phyloP scores from a whole-genome alignment of 2,113 vertebrate genomes.

The Coracopsis vasa region DNA sequence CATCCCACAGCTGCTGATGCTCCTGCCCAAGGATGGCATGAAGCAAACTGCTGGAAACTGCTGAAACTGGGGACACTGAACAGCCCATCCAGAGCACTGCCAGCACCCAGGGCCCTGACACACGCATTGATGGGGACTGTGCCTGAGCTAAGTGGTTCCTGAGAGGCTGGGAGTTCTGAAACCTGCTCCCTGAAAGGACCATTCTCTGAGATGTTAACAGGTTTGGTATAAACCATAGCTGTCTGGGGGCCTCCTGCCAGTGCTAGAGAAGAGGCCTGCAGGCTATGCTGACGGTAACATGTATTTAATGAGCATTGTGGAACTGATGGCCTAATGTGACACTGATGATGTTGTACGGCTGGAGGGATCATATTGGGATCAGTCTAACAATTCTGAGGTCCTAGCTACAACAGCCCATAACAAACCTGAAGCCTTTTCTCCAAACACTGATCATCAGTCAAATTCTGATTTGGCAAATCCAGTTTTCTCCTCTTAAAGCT shows the following conservation, averaged over 20 bases:
- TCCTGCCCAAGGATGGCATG: rapidly evolving
- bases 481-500: neutral
- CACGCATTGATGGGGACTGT: rapidly evolving
- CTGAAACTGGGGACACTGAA: neutral
- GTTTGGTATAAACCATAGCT: neutral
- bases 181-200: neutral
- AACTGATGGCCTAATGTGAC: rapidly evolving
- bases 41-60: neutral
- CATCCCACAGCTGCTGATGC: neutral
- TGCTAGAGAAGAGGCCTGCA: neutral
- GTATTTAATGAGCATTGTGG: rapidly evolving
- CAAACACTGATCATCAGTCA: neutral
- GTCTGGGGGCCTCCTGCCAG: neutral
- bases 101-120: neutral
- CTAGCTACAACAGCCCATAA: neutral
- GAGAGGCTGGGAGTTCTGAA: neutral
- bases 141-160: neutral
- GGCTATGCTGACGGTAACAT: rapidly evolving
- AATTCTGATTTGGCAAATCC: neutral
- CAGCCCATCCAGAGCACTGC: neutral
- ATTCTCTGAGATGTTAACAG: rapidly evolving
- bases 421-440: neutral
- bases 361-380: rapidly evolving
- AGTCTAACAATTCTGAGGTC: neutral
- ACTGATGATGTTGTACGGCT: neutral